Base-by-base conservation (phyloP, 30 jellyfish, hydroid and myxozoan species). In the Aurelia sp. region DNA sequence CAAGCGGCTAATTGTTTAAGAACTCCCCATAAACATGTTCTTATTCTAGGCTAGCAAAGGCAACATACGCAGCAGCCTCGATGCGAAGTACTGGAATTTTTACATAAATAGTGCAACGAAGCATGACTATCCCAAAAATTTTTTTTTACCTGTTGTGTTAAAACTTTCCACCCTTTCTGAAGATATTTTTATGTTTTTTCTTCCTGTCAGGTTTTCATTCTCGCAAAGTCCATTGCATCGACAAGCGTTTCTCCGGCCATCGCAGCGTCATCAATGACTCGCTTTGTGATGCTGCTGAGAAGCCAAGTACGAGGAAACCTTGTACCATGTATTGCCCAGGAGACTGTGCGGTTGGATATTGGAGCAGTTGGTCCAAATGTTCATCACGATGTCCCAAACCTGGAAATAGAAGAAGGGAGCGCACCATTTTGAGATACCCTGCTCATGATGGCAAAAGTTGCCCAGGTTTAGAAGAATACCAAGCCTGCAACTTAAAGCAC, bases 301-400 rank as follows among this genome's bases (percentile, higher is more conserved):
- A 73, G 70, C 96, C 91, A 15, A 63, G 22, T 16, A 38, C 78
- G 2, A 20, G 53, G 18, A 80, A 76, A 38, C 27, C 85, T 10
- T 88, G 96, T 71, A 35, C 67, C 17, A 50, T 77, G 63, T 40
- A 40, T 48, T 88, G 96, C 58, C 96, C 96, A 19, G 91, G 91
- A 18, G 91, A 88, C 76, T 88, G 96, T 58, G 96, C 79, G 41
- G 95, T 86, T 30, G 95, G 95, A 8, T 58, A 74, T 5, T 86
- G 95, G 95, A 75, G 78, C 8, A 21, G 62, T 16, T 86, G 95
- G 95, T 73, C 95, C 13, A 50, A 65, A 53, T 86, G 95, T 62
- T 75, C 95, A 27, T 76, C 90, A 35, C 74, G 60, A 15, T 88
- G 96, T 66, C 96, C 96, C 41, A 78, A 55, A 35, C 89, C 89